phyloP scores from a whole-genome alignment of 2,888 invertebrate genomes.

The Nephrotoma appendiculata region DNA sequence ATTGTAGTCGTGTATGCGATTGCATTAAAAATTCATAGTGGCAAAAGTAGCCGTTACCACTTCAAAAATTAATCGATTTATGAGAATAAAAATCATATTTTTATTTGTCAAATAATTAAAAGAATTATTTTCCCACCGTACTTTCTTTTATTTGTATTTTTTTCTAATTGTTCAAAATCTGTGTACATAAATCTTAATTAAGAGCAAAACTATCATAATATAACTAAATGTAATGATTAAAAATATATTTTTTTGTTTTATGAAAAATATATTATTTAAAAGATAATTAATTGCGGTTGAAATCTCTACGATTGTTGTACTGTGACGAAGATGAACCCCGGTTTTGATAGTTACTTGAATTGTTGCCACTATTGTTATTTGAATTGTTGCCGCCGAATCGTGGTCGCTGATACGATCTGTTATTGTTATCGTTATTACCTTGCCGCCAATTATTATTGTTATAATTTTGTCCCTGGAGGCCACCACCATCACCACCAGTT shows the following conservation, averaged over 20 bases:
- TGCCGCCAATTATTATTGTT: not conserved
- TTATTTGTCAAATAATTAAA: not conserved
- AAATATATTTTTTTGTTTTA: not conserved
- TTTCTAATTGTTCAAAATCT: not conserved
- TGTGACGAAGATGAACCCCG: not conserved
- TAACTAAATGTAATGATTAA: not conserved
- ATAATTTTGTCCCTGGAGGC: not conserved
- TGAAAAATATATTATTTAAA: not conserved
- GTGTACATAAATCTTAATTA: not conserved
- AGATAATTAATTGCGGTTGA: not conserved
- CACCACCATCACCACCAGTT: not conserved
- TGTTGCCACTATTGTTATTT: not conserved
- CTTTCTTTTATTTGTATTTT: not conserved
- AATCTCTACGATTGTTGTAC: not conserved
- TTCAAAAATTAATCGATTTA: conserved; percentile 1
- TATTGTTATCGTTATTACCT: not conserved
- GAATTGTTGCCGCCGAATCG: not conserved
- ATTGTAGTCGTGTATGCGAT: not conserved
- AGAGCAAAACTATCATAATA: not conserved
- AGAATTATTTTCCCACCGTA: not conserved
- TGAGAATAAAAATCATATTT: not conserved
- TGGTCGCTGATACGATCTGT: not conserved
- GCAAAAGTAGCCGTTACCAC: conserved; percentile 4
- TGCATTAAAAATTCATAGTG: not conserved
- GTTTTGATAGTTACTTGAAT: not conserved